These are phyloP conservation scores for Hypomecis atomaria DNA, from an alignment of 2,888 invertebrate genomes.

Conservation along the genomic window DNA sequence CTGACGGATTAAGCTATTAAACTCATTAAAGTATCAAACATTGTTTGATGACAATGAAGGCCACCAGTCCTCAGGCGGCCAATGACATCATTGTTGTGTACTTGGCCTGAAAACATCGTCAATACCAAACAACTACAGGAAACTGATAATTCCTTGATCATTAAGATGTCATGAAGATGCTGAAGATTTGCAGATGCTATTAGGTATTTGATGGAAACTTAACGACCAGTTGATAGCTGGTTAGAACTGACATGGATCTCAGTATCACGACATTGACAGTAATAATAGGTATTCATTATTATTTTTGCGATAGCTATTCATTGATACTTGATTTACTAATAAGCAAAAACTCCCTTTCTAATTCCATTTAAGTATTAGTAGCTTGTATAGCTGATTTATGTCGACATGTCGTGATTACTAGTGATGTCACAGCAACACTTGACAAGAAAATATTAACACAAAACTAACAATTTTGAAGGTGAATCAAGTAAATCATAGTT, in stretches of 20 bases:
- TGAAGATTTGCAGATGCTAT: conserved; percentile 12
- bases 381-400: not conserved
- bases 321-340: not conserved
- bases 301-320: not conserved
- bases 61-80: conserved; percentile 8
- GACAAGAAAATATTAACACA: not conserved
- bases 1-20: conserved; percentile 23
- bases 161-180: conserved; percentile 18
- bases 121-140: conserved; percentile 22
- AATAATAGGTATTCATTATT: not conserved
- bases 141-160: conserved; percentile 25
- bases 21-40: conserved; percentile 27
- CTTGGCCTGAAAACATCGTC: conserved; percentile 23
- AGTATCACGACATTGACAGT: not conserved
- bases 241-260: conserved; percentile 2
- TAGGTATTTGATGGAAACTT: conserved; percentile 17
- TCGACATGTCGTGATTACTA: not conserved
- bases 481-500: conserved; percentile 7
- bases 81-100: conserved; percentile 35
- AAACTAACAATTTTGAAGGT: conserved; percentile 6
- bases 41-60: conserved; percentile 31
- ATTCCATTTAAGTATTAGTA: not conserved
- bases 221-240: conserved; percentile 10
- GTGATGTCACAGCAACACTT: not conserved
- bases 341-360: not conserved